Evolutionary conservation across 2,888 invertebrate genomes (phyloP).

Genomic region (Lasioglossum vierecki): DNA sequence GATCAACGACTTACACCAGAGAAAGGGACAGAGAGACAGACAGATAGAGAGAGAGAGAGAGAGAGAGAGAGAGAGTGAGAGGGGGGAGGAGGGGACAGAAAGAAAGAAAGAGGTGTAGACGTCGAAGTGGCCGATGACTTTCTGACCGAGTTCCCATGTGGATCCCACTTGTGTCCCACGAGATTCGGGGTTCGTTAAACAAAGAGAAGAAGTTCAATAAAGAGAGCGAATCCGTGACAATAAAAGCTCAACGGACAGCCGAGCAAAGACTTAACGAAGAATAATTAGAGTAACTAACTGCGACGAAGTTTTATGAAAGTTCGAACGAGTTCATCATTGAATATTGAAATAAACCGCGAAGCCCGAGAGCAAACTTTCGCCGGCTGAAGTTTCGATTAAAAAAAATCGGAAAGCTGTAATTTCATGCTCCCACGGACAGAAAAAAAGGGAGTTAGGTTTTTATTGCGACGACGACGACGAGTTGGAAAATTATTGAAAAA

Average conservation of each 20-base stretch:
- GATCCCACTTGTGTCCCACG: background rate
- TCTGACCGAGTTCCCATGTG: background rate
- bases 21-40: conserved; percentile 66
- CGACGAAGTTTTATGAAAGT: background rate
- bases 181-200: background rate
- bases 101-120: background rate
- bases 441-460: background rate
- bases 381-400: conserved; percentile 4
- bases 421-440: background rate
- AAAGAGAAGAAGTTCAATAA: too few species aligned
- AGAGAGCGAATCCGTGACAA: background rate
- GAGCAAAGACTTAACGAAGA: background rate
- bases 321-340: background rate
- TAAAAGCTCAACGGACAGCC: background rate
- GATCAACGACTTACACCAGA: conserved; percentile 71
- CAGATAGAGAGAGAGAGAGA: conserved; percentile 18
- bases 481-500: background rate
- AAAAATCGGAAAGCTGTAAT: conserved; percentile 2
- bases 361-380: background rate
- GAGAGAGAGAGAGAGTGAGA: background rate
- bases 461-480: background rate
- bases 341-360: conserved; percentile 10
- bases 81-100: background rate
- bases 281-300: background rate
- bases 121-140: conserved; percentile 21